Base-by-base conservation (phyloP, 2,797 vertebrate species). In the Parotocinclus haroldoi region DNA sequence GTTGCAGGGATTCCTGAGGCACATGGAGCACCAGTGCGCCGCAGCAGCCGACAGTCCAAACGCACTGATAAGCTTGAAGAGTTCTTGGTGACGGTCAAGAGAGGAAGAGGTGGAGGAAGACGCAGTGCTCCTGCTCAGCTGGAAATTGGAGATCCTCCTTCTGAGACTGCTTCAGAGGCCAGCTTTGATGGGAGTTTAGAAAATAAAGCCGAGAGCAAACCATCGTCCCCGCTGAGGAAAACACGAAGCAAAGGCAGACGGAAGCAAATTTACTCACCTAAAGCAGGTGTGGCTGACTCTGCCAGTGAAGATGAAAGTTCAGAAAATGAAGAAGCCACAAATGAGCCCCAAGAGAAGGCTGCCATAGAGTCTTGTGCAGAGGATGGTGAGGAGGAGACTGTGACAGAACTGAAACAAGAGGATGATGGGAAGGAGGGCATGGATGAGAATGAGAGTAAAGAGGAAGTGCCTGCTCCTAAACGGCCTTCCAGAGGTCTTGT, bases 1-100 rank as follows among this genome's bases (percentile, higher is more conserved):
- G 1, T 54, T 7, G 61, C 74, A 0, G 94, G 95, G 63, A 77
- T 79, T n/a, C 86, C 86, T 42, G 93, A 93, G 16, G 90, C 80
- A 0, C 90, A 89, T 46, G 86, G 85, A 40, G 77, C 89, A 0
- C 92, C 95, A 5, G 89, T 98, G 2, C 88, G 97, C 1, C 95
- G 96, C 18, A 98, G 96, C 0, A 96, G 97, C 1, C 83, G 96
- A 38, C 96, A 99, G 81, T 88, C 97, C 0, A 98, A 99, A 63
- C 92, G 95, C 4, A 98, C 96, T 0, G 95, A 98, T 82, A 90
- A 97, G 51, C 91, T 96, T 5, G 95, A 99, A 55, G 96, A 99
- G 78, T 99, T 99, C 75, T 91, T 99, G 9, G 94, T 91, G 3
- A 96, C 93, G 0, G 89, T 97, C 8, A 94, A 98, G 59, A 89